Evolutionary conservation across 92 coral and sea anemone species (phyloP), one percentile per base, ranked within the genome.

Genomic region (Epizoanthus scotinus): DNA sequence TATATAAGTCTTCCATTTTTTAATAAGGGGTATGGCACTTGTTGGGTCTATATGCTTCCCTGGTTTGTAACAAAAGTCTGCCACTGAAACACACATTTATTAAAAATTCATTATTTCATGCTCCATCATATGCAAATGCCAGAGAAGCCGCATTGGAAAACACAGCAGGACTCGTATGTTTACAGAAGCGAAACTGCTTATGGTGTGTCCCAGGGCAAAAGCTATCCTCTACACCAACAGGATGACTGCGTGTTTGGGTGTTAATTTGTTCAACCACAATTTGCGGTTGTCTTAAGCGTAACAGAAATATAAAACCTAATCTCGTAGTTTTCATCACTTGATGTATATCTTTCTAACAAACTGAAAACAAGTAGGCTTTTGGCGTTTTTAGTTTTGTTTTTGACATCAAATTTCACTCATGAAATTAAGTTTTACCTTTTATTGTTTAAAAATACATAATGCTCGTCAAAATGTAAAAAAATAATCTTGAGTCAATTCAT

Each of bases 81-180:
- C 38, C 67, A 59, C 81, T 58, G 34, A 27, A 36, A 25, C 54
- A 54, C 52, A 38, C 8, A 31, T 31, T 20, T 59, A 75, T 75
- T 75, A 75, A 75, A 75, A 75, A 75, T 75, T 75, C 9, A 75
- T 74, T 19, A 75, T 38, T 44, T 58, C 81, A 38, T 38, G 57
- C 38, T 75, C 25, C 81, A 75, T 53, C 34, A 36, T 75, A 75
- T 75, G 81, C 81, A 75, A 75, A 75, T 75, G 5, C 24, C 3
- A 2, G 21, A 75, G 4, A 21, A 75, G 31, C 36, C 20, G 81
- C 40, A 42, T 34, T 57, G 67, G 49, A 58, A 56, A 74, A 24
- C 68, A 20, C 68, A 59, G 81, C 56, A 31, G 54, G 26, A 21
- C 2, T 21, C 22, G 24, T 18, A 13, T 20, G 63, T 57, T 27